Evolutionary conservation across 2,797 vertebrate genomes (phyloP).

Genomic region (Brachymystax lenok): DNA sequence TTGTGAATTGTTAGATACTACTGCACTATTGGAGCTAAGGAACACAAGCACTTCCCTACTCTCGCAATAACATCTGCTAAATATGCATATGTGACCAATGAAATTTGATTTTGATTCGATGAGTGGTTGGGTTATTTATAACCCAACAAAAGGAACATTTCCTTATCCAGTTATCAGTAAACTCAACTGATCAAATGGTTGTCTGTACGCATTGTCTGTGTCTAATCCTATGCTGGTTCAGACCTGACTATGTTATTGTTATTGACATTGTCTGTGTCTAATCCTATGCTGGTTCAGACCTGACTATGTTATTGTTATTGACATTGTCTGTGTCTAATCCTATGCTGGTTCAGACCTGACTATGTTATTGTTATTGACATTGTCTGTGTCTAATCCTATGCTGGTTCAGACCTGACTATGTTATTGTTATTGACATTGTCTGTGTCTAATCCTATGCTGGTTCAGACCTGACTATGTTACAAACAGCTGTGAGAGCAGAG

Average conservation of each 20-base stretch:
- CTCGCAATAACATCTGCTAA: no score
- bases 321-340: background rate
- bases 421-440: no score
- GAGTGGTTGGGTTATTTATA: background rate
- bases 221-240: background rate
- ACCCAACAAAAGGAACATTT: background rate
- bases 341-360: background rate
- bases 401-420: background rate
- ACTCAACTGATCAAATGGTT: background rate
- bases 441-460: background rate
- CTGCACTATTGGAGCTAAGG: no score
- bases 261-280: background rate
- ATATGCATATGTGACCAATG: no score
- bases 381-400: background rate
- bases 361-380: no score
- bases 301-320: no score
- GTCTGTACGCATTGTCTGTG: background rate
- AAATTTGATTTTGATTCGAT: no score
- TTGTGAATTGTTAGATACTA: no score
- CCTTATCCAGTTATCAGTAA: background rate
- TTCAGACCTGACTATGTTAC: background rate
- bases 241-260: background rate
- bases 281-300: background rate
- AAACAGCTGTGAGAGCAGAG: background rate
- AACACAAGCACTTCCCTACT: no score